These are phyloP conservation scores for Scaptomyza parva DNA, from an alignment of 2,888 invertebrate genomes.

Conservation along the genomic window DNA sequence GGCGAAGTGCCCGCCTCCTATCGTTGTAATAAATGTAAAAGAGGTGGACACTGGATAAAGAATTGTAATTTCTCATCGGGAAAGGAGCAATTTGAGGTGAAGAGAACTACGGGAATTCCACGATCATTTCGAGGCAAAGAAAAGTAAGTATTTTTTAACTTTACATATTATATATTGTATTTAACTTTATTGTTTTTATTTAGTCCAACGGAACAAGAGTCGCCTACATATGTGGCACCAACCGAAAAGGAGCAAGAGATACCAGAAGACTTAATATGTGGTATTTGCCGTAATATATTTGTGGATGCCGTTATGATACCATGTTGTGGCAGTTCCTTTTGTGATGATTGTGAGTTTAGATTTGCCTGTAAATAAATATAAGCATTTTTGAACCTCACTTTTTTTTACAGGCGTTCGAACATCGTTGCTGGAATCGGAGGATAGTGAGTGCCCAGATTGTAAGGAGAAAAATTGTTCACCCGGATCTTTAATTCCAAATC, in stretches of 20 bases:
- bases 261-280: conserved; percentile 96
- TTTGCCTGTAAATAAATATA: no score
- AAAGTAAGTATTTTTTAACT: conserved; percentile 87
- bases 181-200: not conserved
- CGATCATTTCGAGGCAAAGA: conserved; percentile 97
- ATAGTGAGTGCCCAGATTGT: conserved; percentile 97
- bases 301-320: conserved; percentile 99
- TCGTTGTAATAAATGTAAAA: conserved; percentile 96
- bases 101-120: conserved; percentile 98
- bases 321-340: conserved; percentile 99
- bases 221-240: conserved; percentile 49
- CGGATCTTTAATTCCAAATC: conserved; percentile 95
- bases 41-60: conserved; percentile 98
- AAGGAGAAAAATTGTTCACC: conserved; percentile 96
- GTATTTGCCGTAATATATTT: conserved; percentile 95
- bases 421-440: conserved; percentile 95
- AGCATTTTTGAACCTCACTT: not conserved
- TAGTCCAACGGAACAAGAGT: conserved; percentile 66
- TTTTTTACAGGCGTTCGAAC: conserved; percentile 92
- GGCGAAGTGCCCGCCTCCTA: conserved; percentile 97
- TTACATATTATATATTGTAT: no score
- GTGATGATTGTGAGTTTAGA: conserved; percentile 95
- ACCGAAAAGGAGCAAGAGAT: conserved; percentile 88
- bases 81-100: conserved; percentile 90
- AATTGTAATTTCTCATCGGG: conserved; percentile 91